Percentiles rank a stretch among this genome's conserved stretches.
Evolutionary conservation across 2,113 vertebrate species (phyloP).

Genomic region (Sclerurus mexicanus): DNA sequence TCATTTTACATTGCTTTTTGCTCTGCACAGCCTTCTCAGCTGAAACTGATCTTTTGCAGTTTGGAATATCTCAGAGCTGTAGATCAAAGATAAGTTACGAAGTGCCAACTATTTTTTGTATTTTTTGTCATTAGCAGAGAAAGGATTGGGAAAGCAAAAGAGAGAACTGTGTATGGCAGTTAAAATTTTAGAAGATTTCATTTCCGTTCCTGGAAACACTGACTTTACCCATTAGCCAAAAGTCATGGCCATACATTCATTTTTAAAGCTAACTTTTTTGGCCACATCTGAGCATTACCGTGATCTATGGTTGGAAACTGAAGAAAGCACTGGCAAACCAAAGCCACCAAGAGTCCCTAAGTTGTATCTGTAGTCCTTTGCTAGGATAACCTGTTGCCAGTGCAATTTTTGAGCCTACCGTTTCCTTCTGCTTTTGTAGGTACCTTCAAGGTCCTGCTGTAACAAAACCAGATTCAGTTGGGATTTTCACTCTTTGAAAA

Average conservation of each 20-base stretch:
- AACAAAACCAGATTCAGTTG: not conserved
- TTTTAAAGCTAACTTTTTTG: not conserved
- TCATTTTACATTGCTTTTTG: not conserved
- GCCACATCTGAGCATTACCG: not conserved
- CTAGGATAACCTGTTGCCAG: not conserved
- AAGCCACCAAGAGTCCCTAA: not conserved
- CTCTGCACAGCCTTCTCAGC: not conserved
- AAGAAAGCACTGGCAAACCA: not conserved
- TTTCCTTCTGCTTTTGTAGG: not conserved
- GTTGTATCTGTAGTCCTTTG: not conserved
- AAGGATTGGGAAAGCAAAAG: not conserved
- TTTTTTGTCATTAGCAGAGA: not conserved
- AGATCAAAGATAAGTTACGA: not conserved
- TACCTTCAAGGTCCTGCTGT: not conserved
- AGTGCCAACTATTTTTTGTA: not conserved
- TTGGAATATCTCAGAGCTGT: not conserved
- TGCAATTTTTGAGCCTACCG: not conserved
- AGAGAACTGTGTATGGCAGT: not conserved
- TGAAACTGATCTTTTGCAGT: not conserved
- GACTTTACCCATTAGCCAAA: not conserved
- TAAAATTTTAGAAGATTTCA: not conserved
- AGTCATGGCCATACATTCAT: not conserved
- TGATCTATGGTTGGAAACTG: not conserved
- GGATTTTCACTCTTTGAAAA: not conserved
- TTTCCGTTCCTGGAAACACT: not conserved